Conservation (phyloP, 2,797 vertebrate genomes). For the Neosalanx taihuensis region DNA sequence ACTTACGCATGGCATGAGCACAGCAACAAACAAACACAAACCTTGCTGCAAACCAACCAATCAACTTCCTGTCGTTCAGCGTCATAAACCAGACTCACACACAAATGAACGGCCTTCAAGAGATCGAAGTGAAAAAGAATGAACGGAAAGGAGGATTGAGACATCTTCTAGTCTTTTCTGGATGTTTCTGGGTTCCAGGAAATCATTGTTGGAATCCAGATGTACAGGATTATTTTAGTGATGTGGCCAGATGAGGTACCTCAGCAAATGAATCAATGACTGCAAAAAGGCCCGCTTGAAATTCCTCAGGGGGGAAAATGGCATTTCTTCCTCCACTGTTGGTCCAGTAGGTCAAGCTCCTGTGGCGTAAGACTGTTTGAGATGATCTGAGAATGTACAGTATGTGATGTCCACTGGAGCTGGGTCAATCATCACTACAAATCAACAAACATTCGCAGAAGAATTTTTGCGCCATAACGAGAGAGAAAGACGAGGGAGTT, state of each 20-base stretch:
- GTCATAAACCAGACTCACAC: background rate
- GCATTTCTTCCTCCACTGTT: constrained; percentile 12
- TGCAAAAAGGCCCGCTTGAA: too few relatives aligned
- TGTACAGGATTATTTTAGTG: too few relatives aligned
- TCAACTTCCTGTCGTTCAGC: constrained; percentile 5
- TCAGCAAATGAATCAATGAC: too few relatives aligned
- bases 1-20: constrained; percentile 5
- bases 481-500: background rate
- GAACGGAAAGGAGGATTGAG: background rate
- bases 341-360: background rate
- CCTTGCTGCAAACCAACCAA: constrained; percentile 6
- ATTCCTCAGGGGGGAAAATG: too few relatives aligned
- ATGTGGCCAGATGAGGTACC: too few relatives aligned
- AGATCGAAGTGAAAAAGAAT: background rate
- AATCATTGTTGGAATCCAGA: background rate
- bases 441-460: constrained; percentile 25
- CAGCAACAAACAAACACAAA: constrained; percentile 18
- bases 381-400: constrained; percentile 40
- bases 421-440: constrained; percentile 32
- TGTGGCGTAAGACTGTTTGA: constrained; percentile 27
- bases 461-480: constrained; percentile 19
- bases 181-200: too few relatives aligned
- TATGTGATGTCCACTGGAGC: constrained; percentile 37
- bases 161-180: background rate
- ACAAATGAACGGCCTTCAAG: background rate